Base-by-base conservation (phyloP, 2,113 vertebrate species). In the Ardeotis arabs region DNA sequence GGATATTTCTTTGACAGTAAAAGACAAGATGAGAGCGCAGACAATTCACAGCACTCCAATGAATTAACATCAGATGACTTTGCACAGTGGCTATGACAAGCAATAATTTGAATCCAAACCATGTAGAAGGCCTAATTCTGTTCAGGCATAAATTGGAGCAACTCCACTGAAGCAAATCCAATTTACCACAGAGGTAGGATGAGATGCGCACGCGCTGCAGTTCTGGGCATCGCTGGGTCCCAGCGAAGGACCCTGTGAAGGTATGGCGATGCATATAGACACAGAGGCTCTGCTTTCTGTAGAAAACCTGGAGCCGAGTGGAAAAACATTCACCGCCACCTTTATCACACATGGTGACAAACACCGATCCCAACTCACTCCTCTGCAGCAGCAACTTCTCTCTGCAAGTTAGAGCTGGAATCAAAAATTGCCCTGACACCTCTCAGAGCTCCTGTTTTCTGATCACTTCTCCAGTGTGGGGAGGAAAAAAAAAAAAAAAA, bases 81-180 rank as follows among this genome's bases (percentile, higher is more conserved):
- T 35, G 47, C 79, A 74, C 70, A 59, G 85, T 81, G 85, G 47
- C 63, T 88, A 39, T 95, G 89, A 93, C 95, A 94, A 83, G 92
- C 67, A 56, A 56, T 93, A 92, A 95, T 95, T 91, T 94, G 73
- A 95, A 94, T 86, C 79, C 85, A 88, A 80, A 55, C 62, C 78
- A 39, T 74, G 90, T 73, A 95, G 95, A 96, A 94, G 67, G 93
- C 85, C 92, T 91, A 94, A 95, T 93, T 95, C 96, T 96, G 90
- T 70, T 94, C 94, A 95, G 90, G 85, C 83, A 94, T 93, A 93
- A 92, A 94, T 86, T 89, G 96, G 92, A 97, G 85, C 90, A 63
- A 52, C 47, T 94, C 91, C 85, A 94, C 56, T 92, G 92, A 93
- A 95, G 83, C 92, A 92, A 84, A 89, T 78, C 3, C 85, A 86